Evolutionary conservation across 1,140 invertebrate genomes (phyloP).

Genomic region (Venturia canescens): DNA sequence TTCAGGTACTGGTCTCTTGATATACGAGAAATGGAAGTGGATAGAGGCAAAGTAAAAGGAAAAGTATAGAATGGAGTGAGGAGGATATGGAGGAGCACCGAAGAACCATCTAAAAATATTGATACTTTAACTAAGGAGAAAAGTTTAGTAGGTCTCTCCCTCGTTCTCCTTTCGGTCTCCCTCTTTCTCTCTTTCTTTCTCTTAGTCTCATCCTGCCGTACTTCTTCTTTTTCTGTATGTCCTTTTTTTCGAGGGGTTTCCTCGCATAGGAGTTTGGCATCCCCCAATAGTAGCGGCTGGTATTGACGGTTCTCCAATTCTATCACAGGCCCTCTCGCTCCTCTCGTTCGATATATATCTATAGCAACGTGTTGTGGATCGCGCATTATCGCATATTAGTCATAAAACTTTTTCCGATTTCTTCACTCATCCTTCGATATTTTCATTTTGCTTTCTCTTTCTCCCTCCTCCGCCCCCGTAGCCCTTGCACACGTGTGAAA

Average conservation of each 20-base stretch:
- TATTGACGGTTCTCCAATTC: conserved; percentile 68
- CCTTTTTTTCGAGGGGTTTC: conserved; percentile 25
- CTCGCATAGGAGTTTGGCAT: conserved; percentile 1
- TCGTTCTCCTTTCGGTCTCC: neutral
- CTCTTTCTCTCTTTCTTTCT: neutral
- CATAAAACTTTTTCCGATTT: conserved; percentile 63
- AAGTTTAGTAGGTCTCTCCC: conserved; percentile 57
- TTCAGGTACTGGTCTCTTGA: conserved; percentile 53
- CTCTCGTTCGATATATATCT: conserved; percentile 22
- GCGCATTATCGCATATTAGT: conserved; percentile 68
- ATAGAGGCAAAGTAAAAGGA: conserved; percentile 30
- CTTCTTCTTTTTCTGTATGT: conserved; percentile 20
- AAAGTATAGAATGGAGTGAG: neutral
- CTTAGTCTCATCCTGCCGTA: neutral
- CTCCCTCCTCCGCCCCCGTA: conserved; percentile 18
- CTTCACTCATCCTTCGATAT: neutral
- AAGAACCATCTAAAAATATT: conserved; percentile 66
- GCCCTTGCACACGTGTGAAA: conserved; percentile 30
- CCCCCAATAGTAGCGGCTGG: conserved; percentile 55
- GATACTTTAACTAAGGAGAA: conserved; percentile 69
- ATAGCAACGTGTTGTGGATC: conserved; percentile 62
- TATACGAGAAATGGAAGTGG: conserved; percentile 36
- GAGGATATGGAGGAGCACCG: conserved; percentile 37
- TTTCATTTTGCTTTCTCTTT: neutral
- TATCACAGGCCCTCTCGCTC: conserved; percentile 54